Evolutionary conservation across 1,140 invertebrate species (phyloP), one percentile per base, ranked within the genome.

Genomic region (Frieseomelitta varia): DNA sequence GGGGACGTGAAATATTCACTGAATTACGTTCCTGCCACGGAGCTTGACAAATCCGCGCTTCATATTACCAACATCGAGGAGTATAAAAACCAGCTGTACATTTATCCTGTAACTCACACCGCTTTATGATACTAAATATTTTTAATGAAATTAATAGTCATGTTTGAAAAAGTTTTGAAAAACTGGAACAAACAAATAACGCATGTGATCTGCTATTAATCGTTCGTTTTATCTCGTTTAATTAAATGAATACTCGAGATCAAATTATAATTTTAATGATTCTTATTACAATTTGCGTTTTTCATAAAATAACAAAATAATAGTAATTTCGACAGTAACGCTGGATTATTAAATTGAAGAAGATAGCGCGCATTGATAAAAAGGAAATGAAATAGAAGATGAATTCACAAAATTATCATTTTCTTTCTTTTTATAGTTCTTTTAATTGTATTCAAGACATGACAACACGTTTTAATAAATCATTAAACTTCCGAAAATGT

Each of bases 391-490:
- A 19, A 55, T 27, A 34, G 24, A 47, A 65, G 47, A 27, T 21
- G 6, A 74, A 39, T 8, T 67, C 4, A 21, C 73, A 75, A 65
- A 30, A 47, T 85, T 12, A 30, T 30, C 68, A 55, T 27, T 1
- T 27, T 65, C 61, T 82, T 79, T 88, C 77, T 86, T 90, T 86
- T 90, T 61, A 82, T 80, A 90, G 51, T 88, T 88, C 79, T 85
- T 90, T 92, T 92, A 91, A 93, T 93, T 93, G 90, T 93, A 92
- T 93, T 91, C 87, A 92, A 93, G 93, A 94, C 91, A 93, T 93
- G 92, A 94, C 90, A 93, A 92, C 93, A 93, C 91, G 91, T 91
- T 93, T 93, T 89, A 93, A 93, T 93, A 93, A 93, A 93, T 93
- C 87, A 93, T 93, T 91, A 91, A 93, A 92, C 89, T 91, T 92